Evolutionary conservation across 2,888 invertebrate genomes (phyloP), one percentile per base, ranked within the genome.

Genomic region (Drosophila austrosaltans): DNA sequence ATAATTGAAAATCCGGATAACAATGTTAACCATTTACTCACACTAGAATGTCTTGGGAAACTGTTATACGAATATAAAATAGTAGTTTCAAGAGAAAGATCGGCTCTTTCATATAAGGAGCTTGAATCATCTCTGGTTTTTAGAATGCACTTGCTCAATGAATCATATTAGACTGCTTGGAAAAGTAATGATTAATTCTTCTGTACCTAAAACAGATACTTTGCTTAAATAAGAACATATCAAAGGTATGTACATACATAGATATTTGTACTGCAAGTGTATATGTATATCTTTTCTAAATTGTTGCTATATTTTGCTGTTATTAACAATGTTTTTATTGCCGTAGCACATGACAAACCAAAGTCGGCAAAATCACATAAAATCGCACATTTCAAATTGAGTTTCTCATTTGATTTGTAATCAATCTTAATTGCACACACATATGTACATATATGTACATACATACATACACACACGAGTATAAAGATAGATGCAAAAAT

Each of bases 251-350:
- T 48, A 44, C 7, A 2, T 22, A 44, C 20, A 32, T 1, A 32
- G 32, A 3, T 28, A 28, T 28, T 28, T 4, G 28, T 28, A 28
- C 28, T 28, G 28, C 28, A 28, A 6, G 6, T 42, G n/a, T 61
- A 5, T 53, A 53, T 42, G 42, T 36, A 39, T 48, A 20, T 58
- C 66, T 66, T 53, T 66, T 36, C 56, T 56, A 44, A 44, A 57
- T 69, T 75, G 69, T 74, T 25, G 8, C 2, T 48, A 48, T 75
- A 42, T 71, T 63, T 79, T 48, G 48, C 10, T 25, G 48, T 48
- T 48, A 73, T 81, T 78, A 81, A 75, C 77, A 62, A 36, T 28
- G 30, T 53, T 79, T 79, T 85, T 72, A 76, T 85, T 60, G 64
- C 42, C 54, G 58, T 59, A 57, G 48, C 81, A 81, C 77, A 83